Evolutionary conservation across 2,888 invertebrate genomes (phyloP).

Genomic region (Caenorhabditis afra): DNA sequence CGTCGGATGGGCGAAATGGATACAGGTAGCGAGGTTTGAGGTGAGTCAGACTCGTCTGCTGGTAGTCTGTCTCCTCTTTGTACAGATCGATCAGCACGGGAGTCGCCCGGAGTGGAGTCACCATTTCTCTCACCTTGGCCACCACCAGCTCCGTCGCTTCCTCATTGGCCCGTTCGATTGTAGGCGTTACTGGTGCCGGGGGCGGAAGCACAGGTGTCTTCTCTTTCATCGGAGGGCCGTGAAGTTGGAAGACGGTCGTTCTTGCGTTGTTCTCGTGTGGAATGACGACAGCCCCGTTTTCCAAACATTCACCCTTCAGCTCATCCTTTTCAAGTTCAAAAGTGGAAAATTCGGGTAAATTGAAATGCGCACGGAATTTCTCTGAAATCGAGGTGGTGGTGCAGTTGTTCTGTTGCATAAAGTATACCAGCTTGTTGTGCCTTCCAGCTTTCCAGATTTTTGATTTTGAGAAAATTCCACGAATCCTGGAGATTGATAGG

Average conservation of each 20-base stretch:
- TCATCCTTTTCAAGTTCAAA: neutral
- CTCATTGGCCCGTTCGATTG: too few species aligned
- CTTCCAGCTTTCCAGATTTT: too few species aligned
- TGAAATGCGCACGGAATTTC: neutral
- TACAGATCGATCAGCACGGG: neutral
- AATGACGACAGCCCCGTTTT: slow-evolving; percentile 1
- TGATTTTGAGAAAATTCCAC: too few species aligned
- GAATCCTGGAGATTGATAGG: too few species aligned
- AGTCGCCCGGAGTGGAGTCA: neutral
- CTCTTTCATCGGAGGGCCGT: too few species aligned
- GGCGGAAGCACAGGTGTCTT: too few species aligned
- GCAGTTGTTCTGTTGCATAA: neutral
- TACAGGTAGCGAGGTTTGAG: neutral
- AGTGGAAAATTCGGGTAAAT: neutral
- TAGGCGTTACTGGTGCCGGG: too few species aligned
- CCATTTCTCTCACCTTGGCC: neutral
- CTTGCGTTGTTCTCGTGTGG: slow-evolving; percentile 4
- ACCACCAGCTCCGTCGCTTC: neutral
- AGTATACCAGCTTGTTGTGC: too few species aligned
- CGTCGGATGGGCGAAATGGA: slow-evolving; percentile 22
- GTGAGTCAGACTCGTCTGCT: neutral
- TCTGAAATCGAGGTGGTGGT: neutral
- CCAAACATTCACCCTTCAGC: neutral
- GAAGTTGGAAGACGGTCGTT: neutral
- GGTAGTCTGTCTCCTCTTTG: slow-evolving; percentile 10